Conservation (phyloP, 2,113 vertebrate species). For the Excalfactoria chinensis region DNA sequence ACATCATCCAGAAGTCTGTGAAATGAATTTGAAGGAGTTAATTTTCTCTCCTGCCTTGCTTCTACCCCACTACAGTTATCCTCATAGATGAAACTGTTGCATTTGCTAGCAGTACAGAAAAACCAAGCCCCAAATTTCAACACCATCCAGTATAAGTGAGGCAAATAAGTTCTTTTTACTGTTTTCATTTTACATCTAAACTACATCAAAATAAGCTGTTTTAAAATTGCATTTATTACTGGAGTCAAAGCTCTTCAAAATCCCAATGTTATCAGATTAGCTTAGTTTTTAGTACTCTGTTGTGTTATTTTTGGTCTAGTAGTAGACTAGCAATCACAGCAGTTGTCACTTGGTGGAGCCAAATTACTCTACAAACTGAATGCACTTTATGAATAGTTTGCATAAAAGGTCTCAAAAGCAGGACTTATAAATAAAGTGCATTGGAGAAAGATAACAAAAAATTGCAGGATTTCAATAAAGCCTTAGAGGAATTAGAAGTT, state of each 20-base stretch:
- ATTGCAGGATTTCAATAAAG: constrained; percentile 4
- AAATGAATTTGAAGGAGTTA: neutral
- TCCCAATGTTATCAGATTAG: neutral
- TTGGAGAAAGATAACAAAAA: constrained; percentile 9
- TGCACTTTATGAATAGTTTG: neutral
- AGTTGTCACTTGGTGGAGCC: constrained; percentile 78
- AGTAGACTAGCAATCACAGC: constrained; percentile 19
- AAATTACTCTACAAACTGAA: constrained; percentile 66
- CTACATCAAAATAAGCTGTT: neutral
- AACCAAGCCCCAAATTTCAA: neutral
- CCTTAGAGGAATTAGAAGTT: constrained; percentile 40
- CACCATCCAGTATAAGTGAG: neutral
- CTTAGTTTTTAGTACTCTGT: neutral
- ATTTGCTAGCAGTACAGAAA: neutral
- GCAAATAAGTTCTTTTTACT: neutral
- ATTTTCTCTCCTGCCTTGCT: neutral
- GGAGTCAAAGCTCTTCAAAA: neutral
- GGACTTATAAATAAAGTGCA: constrained; percentile 35
- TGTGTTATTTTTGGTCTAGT: neutral
- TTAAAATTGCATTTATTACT: neutral
- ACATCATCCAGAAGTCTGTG: neutral
- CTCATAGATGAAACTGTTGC: neutral
- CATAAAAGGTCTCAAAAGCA: constrained; percentile 10
- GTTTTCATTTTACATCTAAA: neutral
- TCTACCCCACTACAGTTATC: neutral